phyloP scores from a whole-genome alignment of 2,797 vertebrate genomes.

The Myotis daubentonii region DNA sequence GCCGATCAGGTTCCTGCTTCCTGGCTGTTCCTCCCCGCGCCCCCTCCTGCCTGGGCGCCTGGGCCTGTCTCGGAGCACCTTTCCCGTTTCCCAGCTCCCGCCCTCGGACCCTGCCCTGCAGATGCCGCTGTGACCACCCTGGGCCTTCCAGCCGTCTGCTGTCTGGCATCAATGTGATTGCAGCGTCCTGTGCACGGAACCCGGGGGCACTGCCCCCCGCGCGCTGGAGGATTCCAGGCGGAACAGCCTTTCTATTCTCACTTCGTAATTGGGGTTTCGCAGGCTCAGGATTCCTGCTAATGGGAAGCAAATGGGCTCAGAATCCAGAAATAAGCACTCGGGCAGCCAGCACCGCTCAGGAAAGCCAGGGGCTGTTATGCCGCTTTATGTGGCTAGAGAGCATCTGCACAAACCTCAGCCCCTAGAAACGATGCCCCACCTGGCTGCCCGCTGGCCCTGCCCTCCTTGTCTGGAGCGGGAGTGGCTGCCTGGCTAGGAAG shows the following conservation, averaged over 20 bases:
- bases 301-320: conserved; percentile 71
- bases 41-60: neutral
- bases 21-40: accelerated
- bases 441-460: too few relatives aligned
- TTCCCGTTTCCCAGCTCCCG: neutral
- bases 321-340: conserved; percentile 62
- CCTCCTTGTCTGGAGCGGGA: neutral
- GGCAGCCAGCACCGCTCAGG: conserved; percentile 17
- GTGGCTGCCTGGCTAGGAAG: neutral
- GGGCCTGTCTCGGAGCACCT: neutral
- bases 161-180: too few relatives aligned
- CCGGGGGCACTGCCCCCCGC: neutral
- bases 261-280: conserved; percentile 67
- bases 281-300: conserved; percentile 62
- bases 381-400: conserved; percentile 42
- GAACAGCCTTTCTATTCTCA: conserved; percentile 61
- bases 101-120: neutral
- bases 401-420: neutral
- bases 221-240: neutral
- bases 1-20: neutral
- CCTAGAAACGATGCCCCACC: neutral
- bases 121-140: accelerated
- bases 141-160: too few relatives aligned
- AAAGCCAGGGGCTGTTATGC: conserved; percentile 35
- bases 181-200: neutral